Evolutionary conservation across 92 coral and sea anemone genomes (phyloP).

Genomic region (Epizoanthus rinbou): DNA sequence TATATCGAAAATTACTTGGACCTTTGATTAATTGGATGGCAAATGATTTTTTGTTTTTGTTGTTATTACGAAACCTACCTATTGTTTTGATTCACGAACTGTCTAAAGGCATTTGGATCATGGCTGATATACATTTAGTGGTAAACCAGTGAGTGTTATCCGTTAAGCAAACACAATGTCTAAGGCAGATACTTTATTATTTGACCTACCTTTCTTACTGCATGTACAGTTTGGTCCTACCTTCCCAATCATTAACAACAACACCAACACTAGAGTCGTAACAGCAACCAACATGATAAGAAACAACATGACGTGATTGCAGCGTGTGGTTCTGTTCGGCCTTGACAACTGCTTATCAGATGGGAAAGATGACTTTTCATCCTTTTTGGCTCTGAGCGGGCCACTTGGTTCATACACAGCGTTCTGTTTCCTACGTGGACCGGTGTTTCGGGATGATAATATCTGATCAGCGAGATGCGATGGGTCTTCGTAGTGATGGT

Average conservation of each 20-base stretch:
- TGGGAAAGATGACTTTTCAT: background rate
- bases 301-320: conserved; percentile 21
- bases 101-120: too few species aligned
- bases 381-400: conserved; percentile 1
- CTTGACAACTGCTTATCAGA: background rate
- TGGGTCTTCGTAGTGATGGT: conserved; percentile 32
- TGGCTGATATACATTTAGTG: background rate
- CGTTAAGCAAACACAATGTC: background rate
- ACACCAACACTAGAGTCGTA: conserved; percentile 14
- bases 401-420: conserved; percentile 8
- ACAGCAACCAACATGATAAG: conserved; percentile 15
- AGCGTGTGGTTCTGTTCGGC: background rate
- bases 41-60: too few species aligned
- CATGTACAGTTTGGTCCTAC: conserved; percentile 14
- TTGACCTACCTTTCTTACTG: conserved; percentile 4
- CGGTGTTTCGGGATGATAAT: conserved; percentile 6
- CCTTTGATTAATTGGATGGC: too few species aligned
- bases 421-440: conserved; percentile 25
- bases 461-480: conserved; percentile 18
- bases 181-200: background rate
- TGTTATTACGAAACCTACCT: too few species aligned
- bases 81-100: too few species aligned
- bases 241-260: conserved; percentile 15
- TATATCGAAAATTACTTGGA: too few species aligned
- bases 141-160: background rate